Percentiles rank a stretch among this genome's conserved stretches.
Conservation (phyloP, 2,113 vertebrate genomes). For the Nerophis ophidion region DNA sequence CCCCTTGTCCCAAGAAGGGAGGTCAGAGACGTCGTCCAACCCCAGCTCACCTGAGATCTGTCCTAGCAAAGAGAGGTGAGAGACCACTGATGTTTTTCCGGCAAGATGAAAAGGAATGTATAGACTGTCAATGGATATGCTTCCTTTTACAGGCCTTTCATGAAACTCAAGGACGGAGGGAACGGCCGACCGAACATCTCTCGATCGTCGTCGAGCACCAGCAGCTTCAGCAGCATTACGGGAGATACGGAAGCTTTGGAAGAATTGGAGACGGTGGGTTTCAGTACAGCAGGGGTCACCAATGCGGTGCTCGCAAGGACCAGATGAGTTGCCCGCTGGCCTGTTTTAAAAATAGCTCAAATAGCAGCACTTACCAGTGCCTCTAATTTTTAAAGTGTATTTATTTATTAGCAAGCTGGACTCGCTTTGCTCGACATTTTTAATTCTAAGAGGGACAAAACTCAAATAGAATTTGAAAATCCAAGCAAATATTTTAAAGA, state of each 20-base stretch:
- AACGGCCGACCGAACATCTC: conserved; percentile 83
- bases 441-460: too few relatives aligned
- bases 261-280: conserved; percentile 83
- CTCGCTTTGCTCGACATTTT: too few relatives aligned
- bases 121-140: background rate
- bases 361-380: too few relatives aligned
- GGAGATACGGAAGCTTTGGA: conserved; percentile 89
- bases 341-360: too few relatives aligned
- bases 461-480: too few relatives aligned
- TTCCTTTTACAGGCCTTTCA: conserved; percentile 71
- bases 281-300: too few relatives aligned
- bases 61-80: conserved; percentile 90
- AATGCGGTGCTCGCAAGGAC: too few relatives aligned
- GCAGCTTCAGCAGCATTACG: conserved; percentile 94
- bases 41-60: conserved; percentile 96
- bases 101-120: background rate
- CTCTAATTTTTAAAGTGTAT: too few relatives aligned
- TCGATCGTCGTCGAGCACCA: conserved; percentile 93
- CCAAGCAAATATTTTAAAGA: too few relatives aligned
- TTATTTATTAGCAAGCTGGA: too few relatives aligned
- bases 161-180: conserved; percentile 87
- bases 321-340: too few relatives aligned
- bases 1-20: conserved; percentile 83
- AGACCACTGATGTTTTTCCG: too few relatives aligned
- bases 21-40: conserved; percentile 89